Evolutionary conservation across 2,797 vertebrate species (phyloP).

Genomic region (Triplophysa bombifrons): DNA sequence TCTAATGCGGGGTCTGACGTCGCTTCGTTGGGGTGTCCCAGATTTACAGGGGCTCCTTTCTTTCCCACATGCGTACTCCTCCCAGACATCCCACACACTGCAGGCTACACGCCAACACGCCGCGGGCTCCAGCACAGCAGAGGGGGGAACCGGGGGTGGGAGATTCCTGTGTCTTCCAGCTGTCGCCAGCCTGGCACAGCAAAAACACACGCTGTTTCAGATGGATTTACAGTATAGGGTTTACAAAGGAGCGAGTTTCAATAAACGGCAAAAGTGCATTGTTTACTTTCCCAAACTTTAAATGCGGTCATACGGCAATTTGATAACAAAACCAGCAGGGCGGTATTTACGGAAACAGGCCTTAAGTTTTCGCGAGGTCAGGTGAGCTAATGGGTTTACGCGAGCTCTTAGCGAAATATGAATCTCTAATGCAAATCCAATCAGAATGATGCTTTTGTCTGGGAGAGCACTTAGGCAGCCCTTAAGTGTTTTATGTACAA

Average conservation of each 20-base stretch:
- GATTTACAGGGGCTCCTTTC: slow-evolving; percentile 68
- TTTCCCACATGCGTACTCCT: slow-evolving; percentile 58
- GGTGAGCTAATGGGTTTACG: slow-evolving; percentile 45
- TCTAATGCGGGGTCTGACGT: slow-evolving; percentile 64
- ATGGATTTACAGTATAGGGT: slow-evolving; percentile 71
- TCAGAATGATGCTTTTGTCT: slow-evolving; percentile 61
- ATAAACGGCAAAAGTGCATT: not conserved
- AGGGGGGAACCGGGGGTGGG: slow-evolving; percentile 68
- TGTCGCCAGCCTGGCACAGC: slow-evolving; percentile 79
- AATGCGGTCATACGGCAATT: not conserved
- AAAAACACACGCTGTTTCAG: slow-evolving; percentile 57
- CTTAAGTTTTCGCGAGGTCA: slow-evolving; percentile 27
- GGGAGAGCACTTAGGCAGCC: slow-evolving; percentile 59
- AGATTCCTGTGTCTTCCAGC: slow-evolving; percentile 79
- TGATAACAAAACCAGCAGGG: not conserved
- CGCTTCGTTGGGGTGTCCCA: slow-evolving; percentile 72
- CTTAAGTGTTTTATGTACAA: slow-evolving; percentile 62
- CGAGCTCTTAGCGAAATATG: slow-evolving; percentile 48
- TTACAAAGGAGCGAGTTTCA: not conserved
- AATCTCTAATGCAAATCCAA: slow-evolving; percentile 60
- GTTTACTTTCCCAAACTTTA: not conserved
- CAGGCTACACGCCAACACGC: slow-evolving; percentile 73
- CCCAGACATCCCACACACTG: slow-evolving; percentile 72
- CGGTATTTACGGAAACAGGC: slow-evolving; percentile 11
- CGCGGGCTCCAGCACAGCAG: slow-evolving; percentile 73